Conservation (phyloP, 1,140 invertebrate species). For the Achroia grisella region DNA sequence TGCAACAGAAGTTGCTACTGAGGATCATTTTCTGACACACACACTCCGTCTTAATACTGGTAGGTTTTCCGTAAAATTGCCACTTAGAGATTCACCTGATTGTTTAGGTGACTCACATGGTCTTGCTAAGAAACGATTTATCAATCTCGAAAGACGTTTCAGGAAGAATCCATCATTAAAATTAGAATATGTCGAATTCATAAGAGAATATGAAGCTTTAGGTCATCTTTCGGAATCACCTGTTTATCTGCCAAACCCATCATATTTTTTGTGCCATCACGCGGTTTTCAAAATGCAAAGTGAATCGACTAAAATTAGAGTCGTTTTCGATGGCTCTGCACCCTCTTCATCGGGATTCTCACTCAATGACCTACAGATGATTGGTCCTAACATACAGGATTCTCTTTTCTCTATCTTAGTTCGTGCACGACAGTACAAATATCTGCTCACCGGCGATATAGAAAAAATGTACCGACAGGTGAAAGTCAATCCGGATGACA, state of each 20-base stretch:
- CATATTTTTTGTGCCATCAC: too few relatives aligned
- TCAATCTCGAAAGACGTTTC: constrained; percentile 34
- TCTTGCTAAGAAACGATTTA: constrained; percentile 21
- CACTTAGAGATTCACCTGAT: constrained; percentile 21
- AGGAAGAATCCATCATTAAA: constrained; percentile 19
- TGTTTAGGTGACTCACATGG: constrained; percentile 30
- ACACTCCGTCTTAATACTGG: constrained; percentile 22
- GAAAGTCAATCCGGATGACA: constrained; percentile 12
- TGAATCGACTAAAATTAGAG: constrained; percentile 23
- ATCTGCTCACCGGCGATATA: constrained; percentile 40
- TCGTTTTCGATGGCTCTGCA: constrained; percentile 28
- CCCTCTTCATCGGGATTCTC: constrained; percentile 28
- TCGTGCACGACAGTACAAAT: constrained; percentile 44
- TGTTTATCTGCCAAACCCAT: constrained; percentile 1
- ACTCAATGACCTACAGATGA: constrained; percentile 30
- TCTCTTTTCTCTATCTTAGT: constrained; percentile 45
- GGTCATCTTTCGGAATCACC: constrained; percentile 16
- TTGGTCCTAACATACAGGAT: constrained; percentile 29
- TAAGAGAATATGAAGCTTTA: constrained; percentile 30
- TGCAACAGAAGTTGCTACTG: constrained; percentile 13
- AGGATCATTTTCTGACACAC: constrained; percentile 17
- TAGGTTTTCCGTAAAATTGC: constrained; percentile 33
- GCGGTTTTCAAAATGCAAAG: constrained; percentile 18
- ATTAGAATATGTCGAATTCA: constrained; percentile 23
- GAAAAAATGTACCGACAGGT: constrained; percentile 25